A percentile compares a stretch with the other conserved stretches of the same genome.
Conservation (phyloP, 2,888 invertebrate species). For the Cetonia aurata region DNA sequence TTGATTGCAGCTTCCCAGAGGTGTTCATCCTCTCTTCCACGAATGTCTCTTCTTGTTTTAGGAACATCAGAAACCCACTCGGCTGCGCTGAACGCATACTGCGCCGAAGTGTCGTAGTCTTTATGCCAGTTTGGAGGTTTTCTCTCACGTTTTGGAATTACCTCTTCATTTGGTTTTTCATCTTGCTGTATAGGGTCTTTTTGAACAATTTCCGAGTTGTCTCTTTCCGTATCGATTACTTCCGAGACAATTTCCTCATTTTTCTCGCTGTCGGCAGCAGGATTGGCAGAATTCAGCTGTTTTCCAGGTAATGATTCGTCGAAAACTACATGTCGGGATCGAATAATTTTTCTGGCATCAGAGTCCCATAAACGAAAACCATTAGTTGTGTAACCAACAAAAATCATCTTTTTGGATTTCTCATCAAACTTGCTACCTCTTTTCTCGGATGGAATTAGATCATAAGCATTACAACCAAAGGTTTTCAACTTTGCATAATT, state of each 20-base stretch:
- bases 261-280: not conserved
- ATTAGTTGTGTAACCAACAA: conserved; percentile 6
- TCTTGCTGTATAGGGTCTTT: conserved; percentile 1
- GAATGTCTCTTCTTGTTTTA: not conserved
- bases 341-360: not conserved
- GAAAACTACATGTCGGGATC: conserved; percentile 2
- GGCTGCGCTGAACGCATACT: too few species aligned
- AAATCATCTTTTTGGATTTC: conserved; percentile 11
- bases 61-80: not conserved
- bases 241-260: conserved; percentile 2
- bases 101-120: too few species aligned
- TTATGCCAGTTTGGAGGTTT: conserved; percentile 6
- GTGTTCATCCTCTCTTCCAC: conserved; percentile 13
- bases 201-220: conserved; percentile 3
- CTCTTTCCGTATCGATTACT: conserved; percentile 5
- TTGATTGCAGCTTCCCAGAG: conserved; percentile 13
- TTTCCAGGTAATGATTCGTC: conserved; percentile 4
- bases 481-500: conserved; percentile 7
- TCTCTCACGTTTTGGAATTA: conserved; percentile 12
- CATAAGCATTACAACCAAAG: not conserved
- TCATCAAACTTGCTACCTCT: conserved; percentile 10
- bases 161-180: conserved; percentile 1
- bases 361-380: not conserved
- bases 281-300: not conserved
- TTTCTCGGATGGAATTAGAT: not conserved